Evolutionary conservation across 2,113 vertebrate genomes (phyloP).

Genomic region (Polypterus senegalus): DNA sequence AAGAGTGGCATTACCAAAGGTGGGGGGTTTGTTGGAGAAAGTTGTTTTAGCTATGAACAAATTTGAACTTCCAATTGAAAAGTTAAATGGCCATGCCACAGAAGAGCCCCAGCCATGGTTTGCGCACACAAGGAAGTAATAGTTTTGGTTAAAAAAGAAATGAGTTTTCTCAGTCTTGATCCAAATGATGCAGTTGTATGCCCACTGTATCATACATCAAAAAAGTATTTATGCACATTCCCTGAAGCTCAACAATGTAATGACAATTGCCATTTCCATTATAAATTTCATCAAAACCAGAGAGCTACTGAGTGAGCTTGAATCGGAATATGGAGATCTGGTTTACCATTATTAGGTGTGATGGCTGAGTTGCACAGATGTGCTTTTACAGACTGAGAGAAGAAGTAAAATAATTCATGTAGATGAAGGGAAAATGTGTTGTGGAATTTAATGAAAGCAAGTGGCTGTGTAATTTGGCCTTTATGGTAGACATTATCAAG

Average conservation of each 20-base stretch:
- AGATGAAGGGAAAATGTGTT: conserved; percentile 15
- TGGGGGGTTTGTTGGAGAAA: conserved; percentile 7
- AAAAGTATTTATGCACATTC: conserved; percentile 20
- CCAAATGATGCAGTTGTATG: conserved; percentile 20
- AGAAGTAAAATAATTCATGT: conserved; percentile 17
- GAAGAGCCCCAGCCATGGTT: neutral
- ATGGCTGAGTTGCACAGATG: conserved; percentile 7
- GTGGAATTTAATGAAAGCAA: conserved; percentile 11
- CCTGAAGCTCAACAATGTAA: conserved; percentile 10
- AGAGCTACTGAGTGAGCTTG: conserved; percentile 15
- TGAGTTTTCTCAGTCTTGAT: conserved; percentile 14
- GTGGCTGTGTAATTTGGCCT: conserved; percentile 11
- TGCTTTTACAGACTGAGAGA: neutral
- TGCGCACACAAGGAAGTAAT: conserved; percentile 15
- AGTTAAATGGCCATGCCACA: neutral
- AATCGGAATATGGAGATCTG: neutral
- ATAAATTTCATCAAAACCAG: conserved; percentile 21
- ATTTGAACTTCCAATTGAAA: conserved; percentile 2
- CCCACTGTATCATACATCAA: conserved; percentile 24
- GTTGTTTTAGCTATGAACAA: neutral
- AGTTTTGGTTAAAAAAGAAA: conserved; percentile 21
- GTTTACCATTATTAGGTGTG: neutral
- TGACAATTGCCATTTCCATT: conserved; percentile 6
- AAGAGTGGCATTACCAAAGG: conserved; percentile 6
- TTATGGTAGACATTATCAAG: conserved; percentile 16